Base-by-base conservation (phyloP, 2,113 vertebrate species). In the Zosterops japonicus region DNA sequence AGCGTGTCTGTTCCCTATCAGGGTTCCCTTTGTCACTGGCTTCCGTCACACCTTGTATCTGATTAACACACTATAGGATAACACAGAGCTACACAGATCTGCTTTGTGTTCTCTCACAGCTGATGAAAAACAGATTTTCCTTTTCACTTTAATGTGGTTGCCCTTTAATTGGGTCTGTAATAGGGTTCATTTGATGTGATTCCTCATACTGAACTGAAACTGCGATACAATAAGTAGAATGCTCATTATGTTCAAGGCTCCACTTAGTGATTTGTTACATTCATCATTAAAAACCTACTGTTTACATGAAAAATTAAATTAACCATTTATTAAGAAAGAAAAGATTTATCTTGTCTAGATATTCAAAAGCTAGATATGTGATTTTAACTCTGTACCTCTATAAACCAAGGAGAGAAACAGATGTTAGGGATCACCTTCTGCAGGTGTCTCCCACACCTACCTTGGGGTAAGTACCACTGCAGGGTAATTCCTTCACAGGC, bases 111-210 rank as follows among this genome's bases (percentile, higher is more conserved):
- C 95, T 47, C 89, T 93, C 86, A 64, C 67, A 92, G 91, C 92
- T 98, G 98, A 98, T 97, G 82, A 88, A 98, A 98, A 98, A 90
- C 98, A 98, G 97, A 97, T 97, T 98, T 97, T 93, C 88, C 72
- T 95, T 95, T 93, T 83, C 91, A 71, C 97, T 98, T 98, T 98
- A 97, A 98, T 97, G 97, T 97, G 97, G 97, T 91, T 97, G 95
- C 82, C 83, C 77, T 94, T 92, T 98, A 97, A 98, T 97, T 97
- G 94, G 96, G 91, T 95, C 92, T 96, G 89, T 96, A 97, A 97
- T 96, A 96, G 92, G 94, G 97, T 97, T 98, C 97, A 98, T 98
- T 98, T 97, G 95, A 97, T 95, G 92, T 6, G 89, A 96, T 90
- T 97, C 93, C 92, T 96, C 92, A 94, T 95, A 88, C 85, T 91